Conservation (phyloP, 1,140 invertebrate genomes). For the Formica exsecta region DNA sequence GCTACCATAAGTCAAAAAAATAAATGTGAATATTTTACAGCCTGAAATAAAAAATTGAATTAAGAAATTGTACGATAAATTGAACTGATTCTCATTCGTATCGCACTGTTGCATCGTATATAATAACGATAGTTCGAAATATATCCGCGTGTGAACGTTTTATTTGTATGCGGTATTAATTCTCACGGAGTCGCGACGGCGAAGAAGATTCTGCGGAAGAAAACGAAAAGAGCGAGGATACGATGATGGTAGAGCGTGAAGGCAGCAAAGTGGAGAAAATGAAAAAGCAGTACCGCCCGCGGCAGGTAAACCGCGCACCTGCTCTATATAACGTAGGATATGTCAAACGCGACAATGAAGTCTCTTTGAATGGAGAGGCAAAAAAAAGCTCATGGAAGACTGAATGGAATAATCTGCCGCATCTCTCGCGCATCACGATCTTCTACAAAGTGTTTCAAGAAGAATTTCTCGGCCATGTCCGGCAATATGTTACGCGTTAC, state of each 20-base stretch:
- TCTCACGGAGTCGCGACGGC: slow-evolving; percentile 18
- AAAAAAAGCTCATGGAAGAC: slow-evolving; percentile 7
- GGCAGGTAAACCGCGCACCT: slow-evolving; percentile 75
- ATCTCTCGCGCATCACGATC: slow-evolving; percentile 32
- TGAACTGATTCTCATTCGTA: background rate
- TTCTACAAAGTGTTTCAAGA: slow-evolving; percentile 7
- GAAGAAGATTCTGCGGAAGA: slow-evolving; percentile 10
- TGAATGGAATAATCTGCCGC: slow-evolving; percentile 30
- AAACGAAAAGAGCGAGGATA: slow-evolving; percentile 49
- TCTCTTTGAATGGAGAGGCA: slow-evolving; percentile 30
- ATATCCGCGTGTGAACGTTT: slow-evolving; percentile 59
- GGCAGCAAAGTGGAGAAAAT: slow-evolving; percentile 67
- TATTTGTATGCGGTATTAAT: slow-evolving; percentile 71
- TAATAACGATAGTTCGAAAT: slow-evolving; percentile 31
- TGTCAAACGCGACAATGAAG: slow-evolving; percentile 60
- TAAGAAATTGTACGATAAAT: slow-evolving; percentile 16
- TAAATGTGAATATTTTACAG: background rate
- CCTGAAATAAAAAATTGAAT: background rate
- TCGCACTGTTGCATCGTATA: slow-evolving; percentile 7
- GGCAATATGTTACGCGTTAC: background rate
- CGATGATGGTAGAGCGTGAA: slow-evolving; percentile 49
- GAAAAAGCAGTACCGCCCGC: slow-evolving; percentile 75
- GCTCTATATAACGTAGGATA: slow-evolving; percentile 72
- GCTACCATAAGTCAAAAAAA: background rate
- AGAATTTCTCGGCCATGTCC: background rate